Evolutionary conservation across 2,888 invertebrate genomes (phyloP).

Genomic region (Phengaris alcon): DNA sequence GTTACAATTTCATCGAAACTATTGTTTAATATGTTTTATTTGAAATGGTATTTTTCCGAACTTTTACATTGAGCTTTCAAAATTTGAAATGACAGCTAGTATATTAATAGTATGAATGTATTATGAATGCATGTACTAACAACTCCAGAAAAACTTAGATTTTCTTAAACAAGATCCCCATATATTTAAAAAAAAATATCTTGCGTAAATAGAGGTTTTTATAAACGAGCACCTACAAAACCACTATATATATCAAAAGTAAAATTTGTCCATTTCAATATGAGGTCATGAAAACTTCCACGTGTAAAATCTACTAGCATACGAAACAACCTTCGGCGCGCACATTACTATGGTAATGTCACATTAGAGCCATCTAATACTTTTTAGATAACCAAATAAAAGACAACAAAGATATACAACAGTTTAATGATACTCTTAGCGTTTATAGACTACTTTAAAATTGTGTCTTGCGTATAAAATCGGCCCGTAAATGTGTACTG

Average conservation of each 20-base stretch:
- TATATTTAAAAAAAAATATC: too few relatives aligned
- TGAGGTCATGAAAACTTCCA: background rate
- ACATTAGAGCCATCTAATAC: slow-evolving; percentile 30
- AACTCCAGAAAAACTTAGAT: too few relatives aligned
- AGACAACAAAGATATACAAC: slow-evolving; percentile 44
- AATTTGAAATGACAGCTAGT: too few relatives aligned
- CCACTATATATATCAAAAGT: background rate
- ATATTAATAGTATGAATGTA: too few relatives aligned
- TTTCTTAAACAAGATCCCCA: too few relatives aligned
- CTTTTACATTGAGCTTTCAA: too few relatives aligned
- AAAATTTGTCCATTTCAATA: background rate
- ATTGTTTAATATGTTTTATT: background rate
- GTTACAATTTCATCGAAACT: background rate
- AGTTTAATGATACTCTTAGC: slow-evolving; percentile 64
- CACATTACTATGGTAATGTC: slow-evolving; percentile 29
- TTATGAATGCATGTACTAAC: too few relatives aligned
- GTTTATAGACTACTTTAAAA: slow-evolving; percentile 69
- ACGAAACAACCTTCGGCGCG: background rate
- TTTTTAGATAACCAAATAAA: slow-evolving; percentile 44
- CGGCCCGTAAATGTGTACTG: slow-evolving; percentile 64
- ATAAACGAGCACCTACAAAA: background rate
- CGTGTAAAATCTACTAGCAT: background rate
- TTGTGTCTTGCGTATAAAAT: slow-evolving; percentile 70
- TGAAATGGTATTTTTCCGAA: too few relatives aligned
- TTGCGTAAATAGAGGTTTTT: background rate